Evolutionary conservation across 2,797 vertebrate genomes (phyloP).

Genomic region (Pangasius sanitwongsei): DNA sequence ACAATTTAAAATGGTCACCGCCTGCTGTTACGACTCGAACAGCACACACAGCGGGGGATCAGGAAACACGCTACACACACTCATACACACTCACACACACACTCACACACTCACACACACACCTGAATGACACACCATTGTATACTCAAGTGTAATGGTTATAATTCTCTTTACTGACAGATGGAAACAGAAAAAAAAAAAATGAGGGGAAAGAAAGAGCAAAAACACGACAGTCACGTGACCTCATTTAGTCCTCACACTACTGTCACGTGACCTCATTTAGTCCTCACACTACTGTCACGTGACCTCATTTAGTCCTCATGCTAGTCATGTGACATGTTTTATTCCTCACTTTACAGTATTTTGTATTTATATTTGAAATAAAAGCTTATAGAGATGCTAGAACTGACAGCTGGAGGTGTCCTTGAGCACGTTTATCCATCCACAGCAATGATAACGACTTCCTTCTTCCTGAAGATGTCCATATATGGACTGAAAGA

Average conservation of each 20-base stretch:
- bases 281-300: not conserved
- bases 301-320: not conserved
- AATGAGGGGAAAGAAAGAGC: not conserved
- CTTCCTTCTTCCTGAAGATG: not conserved
- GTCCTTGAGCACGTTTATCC: not conserved
- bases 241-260: not conserved
- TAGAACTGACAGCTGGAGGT: not conserved
- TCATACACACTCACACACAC: slow-evolving; percentile 16
- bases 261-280: not conserved
- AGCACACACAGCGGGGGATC: slow-evolving; percentile 42
- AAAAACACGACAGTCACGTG: not conserved
- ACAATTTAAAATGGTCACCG: slow-evolving; percentile 40
- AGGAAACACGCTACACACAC: slow-evolving; percentile 8
- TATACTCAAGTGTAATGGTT: not conserved
- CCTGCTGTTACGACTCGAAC: slow-evolving; percentile 49
- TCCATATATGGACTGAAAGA: not conserved
- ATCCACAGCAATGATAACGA: not conserved
- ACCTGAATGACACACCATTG: not conserved
- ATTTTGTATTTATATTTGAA: not conserved
- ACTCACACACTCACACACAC: slow-evolving; percentile 1
- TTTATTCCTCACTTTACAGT: not conserved
- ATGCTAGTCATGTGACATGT: not conserved
- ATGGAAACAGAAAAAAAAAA: not conserved
- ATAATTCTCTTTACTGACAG: not conserved
- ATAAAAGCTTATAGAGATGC: not conserved